Evolutionary conservation across 2,888 invertebrate genomes (phyloP).

Genomic region (Xylota sylvarum): DNA sequence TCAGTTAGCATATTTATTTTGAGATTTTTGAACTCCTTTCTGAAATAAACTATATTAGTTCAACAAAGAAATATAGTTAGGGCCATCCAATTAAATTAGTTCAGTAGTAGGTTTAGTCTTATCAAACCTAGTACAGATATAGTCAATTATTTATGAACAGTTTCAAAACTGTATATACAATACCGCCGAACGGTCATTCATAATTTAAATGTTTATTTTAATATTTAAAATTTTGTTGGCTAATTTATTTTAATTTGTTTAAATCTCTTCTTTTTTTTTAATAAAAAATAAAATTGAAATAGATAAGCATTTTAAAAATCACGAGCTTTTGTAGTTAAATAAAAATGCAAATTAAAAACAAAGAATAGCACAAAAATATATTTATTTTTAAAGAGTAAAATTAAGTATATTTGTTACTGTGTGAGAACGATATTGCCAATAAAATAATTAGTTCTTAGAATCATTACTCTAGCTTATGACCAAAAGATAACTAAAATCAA

Average conservation of each 20-base stretch:
- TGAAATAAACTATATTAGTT: too few relatives aligned
- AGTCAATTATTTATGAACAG: too few relatives aligned
- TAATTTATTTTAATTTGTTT: background rate
- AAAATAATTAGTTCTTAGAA: slow-evolving; percentile 40
- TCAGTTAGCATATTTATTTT: too few relatives aligned
- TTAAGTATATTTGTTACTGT: slow-evolving; percentile 59
- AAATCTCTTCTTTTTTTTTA: background rate
- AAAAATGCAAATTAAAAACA: background rate
- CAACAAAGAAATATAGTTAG: too few relatives aligned
- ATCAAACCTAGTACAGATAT: too few relatives aligned
- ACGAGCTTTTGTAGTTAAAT: slow-evolving; percentile 42
- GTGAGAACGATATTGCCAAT: slow-evolving; percentile 32
- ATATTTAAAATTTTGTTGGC: background rate
- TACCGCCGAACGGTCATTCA: too few relatives aligned
- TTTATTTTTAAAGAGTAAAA: slow-evolving; percentile 48
- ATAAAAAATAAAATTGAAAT: background rate
- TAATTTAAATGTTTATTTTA: background rate
- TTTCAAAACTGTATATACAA: too few relatives aligned
- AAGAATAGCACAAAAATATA: slow-evolving; percentile 34
- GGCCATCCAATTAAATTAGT: too few relatives aligned
- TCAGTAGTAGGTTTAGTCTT: too few relatives aligned
- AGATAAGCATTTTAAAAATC: slow-evolving; percentile 18
- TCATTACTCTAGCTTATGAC: slow-evolving; percentile 10
- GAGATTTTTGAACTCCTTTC: too few relatives aligned
- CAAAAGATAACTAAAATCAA: slow-evolving; percentile 28